Evolutionary conservation across 2,888 invertebrate genomes (phyloP).

Genomic region (Calliphora vomitoria): DNA sequence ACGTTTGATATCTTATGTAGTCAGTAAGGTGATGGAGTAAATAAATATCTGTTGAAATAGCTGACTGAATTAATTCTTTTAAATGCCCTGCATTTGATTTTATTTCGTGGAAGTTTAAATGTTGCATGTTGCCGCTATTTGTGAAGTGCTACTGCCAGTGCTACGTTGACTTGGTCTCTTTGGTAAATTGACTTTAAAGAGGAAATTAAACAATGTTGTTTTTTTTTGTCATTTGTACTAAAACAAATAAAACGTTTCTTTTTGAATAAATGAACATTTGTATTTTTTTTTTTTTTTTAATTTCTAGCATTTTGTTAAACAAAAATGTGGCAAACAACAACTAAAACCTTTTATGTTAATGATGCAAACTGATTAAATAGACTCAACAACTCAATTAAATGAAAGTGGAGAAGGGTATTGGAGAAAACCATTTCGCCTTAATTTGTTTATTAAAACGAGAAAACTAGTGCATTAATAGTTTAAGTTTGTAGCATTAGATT

Average conservation of each 20-base stretch:
- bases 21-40: no score
- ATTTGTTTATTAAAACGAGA: no score
- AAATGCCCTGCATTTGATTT: not conserved
- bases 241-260: not conserved
- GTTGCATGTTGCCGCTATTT: not conserved
- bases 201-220: not conserved
- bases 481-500: no score
- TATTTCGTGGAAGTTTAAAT: not conserved
- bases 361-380: conserved; percentile 1
- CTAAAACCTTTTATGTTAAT: conserved; percentile 3
- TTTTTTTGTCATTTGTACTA: not conserved
- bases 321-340: not conserved
- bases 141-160: not conserved
- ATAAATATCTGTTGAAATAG: no score
- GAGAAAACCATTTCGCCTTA: not conserved
- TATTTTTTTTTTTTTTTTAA: not conserved
- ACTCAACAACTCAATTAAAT: conserved; percentile 6
- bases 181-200: not conserved
- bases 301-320: conserved; percentile 9
- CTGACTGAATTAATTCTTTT: not conserved
- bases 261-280: not conserved
- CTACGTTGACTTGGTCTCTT: not conserved
- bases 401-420: not conserved
- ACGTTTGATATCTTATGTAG: no score
- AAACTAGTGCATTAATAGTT: no score